Base-by-base conservation (phyloP, 2,888 invertebrate species). In the Branchellion lobata region DNA sequence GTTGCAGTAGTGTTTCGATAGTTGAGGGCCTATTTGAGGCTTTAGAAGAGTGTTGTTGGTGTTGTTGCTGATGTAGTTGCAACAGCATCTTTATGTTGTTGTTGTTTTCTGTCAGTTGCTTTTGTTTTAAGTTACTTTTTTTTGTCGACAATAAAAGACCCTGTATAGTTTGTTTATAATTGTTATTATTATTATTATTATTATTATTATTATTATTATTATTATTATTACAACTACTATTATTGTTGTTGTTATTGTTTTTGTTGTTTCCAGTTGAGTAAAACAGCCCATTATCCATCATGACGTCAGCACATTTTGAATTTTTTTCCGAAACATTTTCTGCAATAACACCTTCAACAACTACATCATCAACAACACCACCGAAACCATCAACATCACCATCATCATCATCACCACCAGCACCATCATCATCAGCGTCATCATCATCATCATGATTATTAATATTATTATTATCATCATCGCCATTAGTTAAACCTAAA, bases 21-120 rank as follows among this genome's bases (percentile, higher is more conserved):
- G 77, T 36, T 21, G 77, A 77, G 18, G 77, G 61, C 27, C 8
- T 47, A 27, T 29, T 53, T 2, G 53, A 14, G 51, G 51, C 14
- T 31, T 69, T 34, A 3, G 11, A 27, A 2, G n/a, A 5, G n/a
- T 69, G 69, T 69, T n/a, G 18, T 24, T 69, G 27, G 8, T 34
- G 69, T 11, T 69, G 69, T 33, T 69, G 69, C 8, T 69, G 69
- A 8, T 69, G 69, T 21, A 69, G 5, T 11, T 31, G 27, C 29
- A 33, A 5, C 69, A 33, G n/a, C 69, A 69, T 31, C 29, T 69
- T 11, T 69, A 69, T 18, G 34, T 69, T 69, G 69, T 69, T 69
- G 69, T 69, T 69, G 69, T 34, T 14, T 69, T 24, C 33, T 69
- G n/a, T n/a, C 65, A 65, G 8, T 65, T 65, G 65, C 21, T 65